Evolutionary conservation across 2,888 invertebrate species (phyloP), one percentile per base, ranked within the genome.

Genomic region (Parascotia fuliginaria): DNA sequence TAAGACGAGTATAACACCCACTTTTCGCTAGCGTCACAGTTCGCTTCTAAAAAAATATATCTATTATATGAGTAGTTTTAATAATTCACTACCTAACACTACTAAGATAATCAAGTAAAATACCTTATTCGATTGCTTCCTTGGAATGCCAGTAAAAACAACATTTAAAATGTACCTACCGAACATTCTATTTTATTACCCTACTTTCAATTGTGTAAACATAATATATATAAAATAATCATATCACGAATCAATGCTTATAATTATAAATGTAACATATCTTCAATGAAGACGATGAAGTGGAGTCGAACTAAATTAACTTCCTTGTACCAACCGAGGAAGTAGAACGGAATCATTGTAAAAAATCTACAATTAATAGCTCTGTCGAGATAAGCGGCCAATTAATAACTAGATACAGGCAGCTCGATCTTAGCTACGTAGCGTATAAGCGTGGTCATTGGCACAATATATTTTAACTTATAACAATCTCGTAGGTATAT

Each of bases 371-470:
- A 61, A 60, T 65, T 60, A 66, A 66, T 62, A 40, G 54, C 52
- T 29, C 4, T 33, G 42, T 38, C 45, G 40, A 69, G 65, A 67
- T 66, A 68, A 74, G 53, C 52, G 43, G 42, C 46, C 64, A 71
- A 74, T 74, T 73, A 75, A 68, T 36, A 72, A 74, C 77, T 60
- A 70, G 76, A 72, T 50, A 43, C 41, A 74, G 61, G 73, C 72
- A 57, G 75, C 67, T 60, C 51, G n/a, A 56, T 51, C 31, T 40
- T 39, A 36, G 19, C 37, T 19, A 31, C 32, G 41, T 16, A 31
- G 11, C 39, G 29, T 33, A 12, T 24, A 15, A 9, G 28, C 31
- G 12, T 41, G 41, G 29, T 15, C 29, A 41, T 28, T 40, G 12
- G 19, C 28, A 46, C 40, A 19, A 34, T 15, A 43, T 40, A 34